Evolutionary conservation across 2,113 vertebrate species (phyloP).

Genomic region (Hippotragus niger): DNA sequence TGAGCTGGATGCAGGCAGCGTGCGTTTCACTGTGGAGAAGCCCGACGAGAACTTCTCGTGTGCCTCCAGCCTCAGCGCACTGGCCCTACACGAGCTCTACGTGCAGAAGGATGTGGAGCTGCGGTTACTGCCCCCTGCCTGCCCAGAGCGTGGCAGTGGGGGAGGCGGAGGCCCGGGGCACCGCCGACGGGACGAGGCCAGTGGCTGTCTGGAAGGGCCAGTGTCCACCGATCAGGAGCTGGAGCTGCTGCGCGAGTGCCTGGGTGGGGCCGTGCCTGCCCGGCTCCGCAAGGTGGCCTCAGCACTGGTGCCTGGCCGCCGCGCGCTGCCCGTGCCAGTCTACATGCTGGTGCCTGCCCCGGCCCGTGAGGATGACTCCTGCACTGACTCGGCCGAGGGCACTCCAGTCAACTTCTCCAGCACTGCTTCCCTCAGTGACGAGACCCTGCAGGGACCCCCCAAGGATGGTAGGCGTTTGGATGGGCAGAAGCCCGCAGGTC

Average conservation of each 20-base stretch:
- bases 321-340: conserved; percentile 87
- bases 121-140: conserved; percentile 90
- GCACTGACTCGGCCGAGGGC: conserved; percentile 92
- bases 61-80: conserved; percentile 95
- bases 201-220: conserved; percentile 78
- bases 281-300: conserved; percentile 92
- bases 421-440: conserved; percentile 91
- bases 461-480: conserved; percentile 57
- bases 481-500: conserved; percentile 73
- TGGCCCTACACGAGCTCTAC: conserved; percentile 96
- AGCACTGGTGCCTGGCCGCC: conserved; percentile 85
- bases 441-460: conserved; percentile 89
- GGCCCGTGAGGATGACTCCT: conserved; percentile 88
- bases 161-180: not conserved
- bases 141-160: conserved; percentile 80
- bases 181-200: conserved; percentile 80
- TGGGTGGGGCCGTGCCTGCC: conserved; percentile 95
- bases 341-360: conserved; percentile 94
- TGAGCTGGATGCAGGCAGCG: conserved; percentile 92
- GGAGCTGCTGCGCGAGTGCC: conserved; percentile 95
- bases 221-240: conserved; percentile 87
- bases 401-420: conserved; percentile 94
- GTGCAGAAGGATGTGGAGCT: conserved; percentile 98
- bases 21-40: conserved; percentile 98
- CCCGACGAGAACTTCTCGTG: conserved; percentile 98